Evolutionary conservation across 1,140 invertebrate genomes (phyloP).

Genomic region (Ruditapes philippinarum): DNA sequence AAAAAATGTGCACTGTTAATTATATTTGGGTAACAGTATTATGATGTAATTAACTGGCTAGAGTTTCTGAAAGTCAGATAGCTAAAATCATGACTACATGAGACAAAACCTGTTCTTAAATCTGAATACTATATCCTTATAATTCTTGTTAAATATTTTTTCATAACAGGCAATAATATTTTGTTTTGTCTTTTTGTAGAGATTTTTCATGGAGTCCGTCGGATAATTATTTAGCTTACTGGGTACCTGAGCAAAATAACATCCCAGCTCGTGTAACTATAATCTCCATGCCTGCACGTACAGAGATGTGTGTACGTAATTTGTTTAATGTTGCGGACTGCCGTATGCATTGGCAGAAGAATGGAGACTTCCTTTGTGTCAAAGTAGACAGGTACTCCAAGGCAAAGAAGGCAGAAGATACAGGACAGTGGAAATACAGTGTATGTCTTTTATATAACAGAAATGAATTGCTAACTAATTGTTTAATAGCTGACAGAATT

Average conservation of each 20-base stretch:
- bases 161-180: too few relatives aligned
- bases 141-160: too few relatives aligned
- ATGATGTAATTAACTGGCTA: slow-evolving; percentile 6
- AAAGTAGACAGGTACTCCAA: slow-evolving; percentile 99
- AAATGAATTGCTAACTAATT: too few relatives aligned
- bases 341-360: slow-evolving; percentile 99
- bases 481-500: too few relatives aligned
- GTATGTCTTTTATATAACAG: too few relatives aligned
- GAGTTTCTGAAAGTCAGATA: not conserved
- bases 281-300: slow-evolving; percentile 90
- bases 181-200: slow-evolving; percentile 85
- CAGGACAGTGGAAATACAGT: slow-evolving; percentile 94
- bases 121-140: not conserved
- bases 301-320: slow-evolving; percentile 98
- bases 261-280: slow-evolving; percentile 89
- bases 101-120: slow-evolving; percentile 31
- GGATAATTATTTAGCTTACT: slow-evolving; percentile 98
- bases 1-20: too few relatives aligned
- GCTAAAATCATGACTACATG: not conserved
- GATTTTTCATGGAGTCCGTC: slow-evolving; percentile 99
- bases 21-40: too few relatives aligned
- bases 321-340: slow-evolving; percentile 99
- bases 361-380: slow-evolving; percentile 98
- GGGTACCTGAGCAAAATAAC: slow-evolving; percentile 96
- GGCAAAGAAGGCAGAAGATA: slow-evolving; percentile 94